phyloP scores from a whole-genome alignment of 2,113 vertebrate species.

The Diadophis punctatus region DNA sequence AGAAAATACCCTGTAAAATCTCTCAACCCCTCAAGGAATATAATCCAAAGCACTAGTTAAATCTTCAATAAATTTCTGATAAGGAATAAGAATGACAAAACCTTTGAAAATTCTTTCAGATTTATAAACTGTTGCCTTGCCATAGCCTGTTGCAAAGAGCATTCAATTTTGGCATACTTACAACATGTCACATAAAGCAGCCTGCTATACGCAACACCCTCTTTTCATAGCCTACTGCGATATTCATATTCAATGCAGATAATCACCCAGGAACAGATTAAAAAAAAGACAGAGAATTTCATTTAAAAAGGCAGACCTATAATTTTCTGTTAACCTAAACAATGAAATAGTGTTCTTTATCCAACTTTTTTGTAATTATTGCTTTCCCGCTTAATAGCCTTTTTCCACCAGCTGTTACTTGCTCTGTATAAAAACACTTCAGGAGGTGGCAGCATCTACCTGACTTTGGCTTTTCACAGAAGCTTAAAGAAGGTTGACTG shows the following conservation, averaged over 20 bases:
- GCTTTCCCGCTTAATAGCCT: background rate
- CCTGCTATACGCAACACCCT: background rate
- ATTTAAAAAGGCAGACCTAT: background rate
- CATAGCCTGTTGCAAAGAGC: conserved; percentile 16
- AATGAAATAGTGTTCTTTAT: background rate
- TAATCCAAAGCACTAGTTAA: background rate
- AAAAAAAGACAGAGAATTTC: background rate
- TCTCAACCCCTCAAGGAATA: background rate
- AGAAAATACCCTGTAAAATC: background rate
- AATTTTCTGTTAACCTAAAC: background rate
- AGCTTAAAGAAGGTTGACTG: background rate
- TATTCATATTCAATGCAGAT: background rate
- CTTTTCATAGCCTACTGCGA: background rate
- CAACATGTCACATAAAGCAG: background rate
- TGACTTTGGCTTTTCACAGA: background rate
- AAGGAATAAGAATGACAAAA: background rate
- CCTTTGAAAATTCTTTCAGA: conserved; percentile 1
- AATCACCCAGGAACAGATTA: background rate
- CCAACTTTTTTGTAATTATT: background rate
- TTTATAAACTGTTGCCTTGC: background rate
- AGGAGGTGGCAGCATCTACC: background rate
- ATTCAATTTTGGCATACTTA: conserved; percentile 22
- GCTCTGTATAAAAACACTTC: background rate
- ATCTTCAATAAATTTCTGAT: background rate
- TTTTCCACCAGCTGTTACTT: background rate